These are phyloP conservation scores for Drosophila neonasuta DNA, from an alignment of 2,888 invertebrate genomes.

Conservation along the genomic window DNA sequence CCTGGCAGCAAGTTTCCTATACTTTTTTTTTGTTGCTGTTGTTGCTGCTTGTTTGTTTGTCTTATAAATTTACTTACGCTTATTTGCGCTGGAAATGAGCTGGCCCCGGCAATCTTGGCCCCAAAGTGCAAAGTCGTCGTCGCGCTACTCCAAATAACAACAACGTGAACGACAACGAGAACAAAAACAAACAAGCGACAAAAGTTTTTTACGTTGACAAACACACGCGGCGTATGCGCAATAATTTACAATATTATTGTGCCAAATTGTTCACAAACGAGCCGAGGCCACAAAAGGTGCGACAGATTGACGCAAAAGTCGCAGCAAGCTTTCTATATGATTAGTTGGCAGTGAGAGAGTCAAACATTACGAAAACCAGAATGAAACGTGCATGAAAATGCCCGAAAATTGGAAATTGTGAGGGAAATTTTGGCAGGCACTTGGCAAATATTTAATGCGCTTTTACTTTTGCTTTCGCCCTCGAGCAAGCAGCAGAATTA, in stretches of 20 bases:
- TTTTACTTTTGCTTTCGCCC: background rate
- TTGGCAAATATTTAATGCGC: conserved; percentile 45
- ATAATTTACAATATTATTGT: conserved; percentile 72
- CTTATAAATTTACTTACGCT: conserved; percentile 77
- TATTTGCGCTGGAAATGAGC: conserved; percentile 74
- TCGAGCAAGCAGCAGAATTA: conserved; percentile 3
- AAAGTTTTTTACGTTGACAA: conserved; percentile 58
- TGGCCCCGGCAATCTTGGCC: conserved; percentile 44
- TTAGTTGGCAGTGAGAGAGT: conserved; percentile 64
- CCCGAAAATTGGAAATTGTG: conserved; percentile 25
- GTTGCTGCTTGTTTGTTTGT: conserved; percentile 67
- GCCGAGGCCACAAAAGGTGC: conserved; percentile 6
- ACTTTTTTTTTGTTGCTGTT: conserved; percentile 25
- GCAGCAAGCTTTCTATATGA: conserved; percentile 66
- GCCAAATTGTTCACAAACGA: conserved; percentile 43
- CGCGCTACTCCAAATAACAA: conserved; percentile 15
- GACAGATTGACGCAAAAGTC: conserved; percentile 32
- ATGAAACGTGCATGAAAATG: conserved; percentile 21
- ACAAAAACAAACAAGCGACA: conserved; percentile 14
- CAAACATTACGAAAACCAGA: background rate
- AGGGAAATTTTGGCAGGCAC: conserved; percentile 32
- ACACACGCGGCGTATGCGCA: conserved; percentile 70
- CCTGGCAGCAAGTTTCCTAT: conserved; percentile 45
- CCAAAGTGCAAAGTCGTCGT: conserved; percentile 54
- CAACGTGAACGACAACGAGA: conserved; percentile 5